Base-by-base conservation (phyloP, 1,140 invertebrate species). In the Branchinecta lindahli region DNA sequence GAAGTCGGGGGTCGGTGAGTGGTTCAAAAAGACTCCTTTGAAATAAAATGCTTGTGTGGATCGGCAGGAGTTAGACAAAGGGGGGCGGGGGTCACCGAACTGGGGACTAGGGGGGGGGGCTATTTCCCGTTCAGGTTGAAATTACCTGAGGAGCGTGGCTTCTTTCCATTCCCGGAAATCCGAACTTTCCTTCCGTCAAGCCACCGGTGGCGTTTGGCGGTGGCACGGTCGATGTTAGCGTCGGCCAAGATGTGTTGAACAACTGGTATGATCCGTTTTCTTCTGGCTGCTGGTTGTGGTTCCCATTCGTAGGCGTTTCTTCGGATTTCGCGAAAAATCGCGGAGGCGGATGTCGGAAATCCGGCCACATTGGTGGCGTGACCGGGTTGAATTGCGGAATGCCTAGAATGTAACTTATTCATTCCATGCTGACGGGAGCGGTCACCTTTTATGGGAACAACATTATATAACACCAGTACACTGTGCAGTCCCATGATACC, bases 341-440 rank as follows among this genome's bases (percentile, higher is more conserved):
- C 52, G 52, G 52, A 1, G 52, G 52, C 52, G 52, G 52, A 61
- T 61, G 52, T 61, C 52, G 52, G 18, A 61, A 61, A 61, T 61
- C 52, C 4, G 52, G 52, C 52, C 12, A 61, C 52, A 61, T 15
- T 15, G 52, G 52, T 3, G 52, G 52, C 18, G 52, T 61, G 52
- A 61, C 18, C 2, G 33, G 33, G 33, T 5, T 33, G 33, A 33
- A 33, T 33, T 33, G 33, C 33, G 33, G 33, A 5, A 33, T 33
- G 33, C 33, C 33, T 33, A 33, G 33, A 33, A 33, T 33, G 33
- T 3, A 33, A 33, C 33, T 33, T 5, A 5, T 33, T 33, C 33
- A 33, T 33, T 1, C 5, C 5, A 1, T 33, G 33, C 33, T 33
- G 5, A 33, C n/a, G n/a, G n/a, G n/a, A n/a, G n/a, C n/a, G n/a